phyloP scores from a whole-genome alignment of 1,140 invertebrate species.

The Drosophila ohnishii region DNA sequence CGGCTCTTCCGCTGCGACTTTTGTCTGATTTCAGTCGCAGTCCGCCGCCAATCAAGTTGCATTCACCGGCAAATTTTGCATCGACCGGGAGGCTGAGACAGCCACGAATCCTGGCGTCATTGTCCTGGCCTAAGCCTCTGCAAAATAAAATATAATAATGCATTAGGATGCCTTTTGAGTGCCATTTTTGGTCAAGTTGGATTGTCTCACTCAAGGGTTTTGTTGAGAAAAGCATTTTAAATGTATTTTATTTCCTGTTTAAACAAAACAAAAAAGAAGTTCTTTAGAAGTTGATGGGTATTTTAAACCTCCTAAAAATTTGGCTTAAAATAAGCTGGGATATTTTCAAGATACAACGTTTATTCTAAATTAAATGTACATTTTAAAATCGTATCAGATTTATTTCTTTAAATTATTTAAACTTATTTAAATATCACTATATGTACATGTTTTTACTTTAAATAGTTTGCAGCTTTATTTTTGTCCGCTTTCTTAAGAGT shows the following conservation, averaged over 20 bases:
- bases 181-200: neutral
- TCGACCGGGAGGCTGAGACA: neutral
- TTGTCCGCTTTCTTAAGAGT: no score
- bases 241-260: neutral
- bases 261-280: no score
- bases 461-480: no score
- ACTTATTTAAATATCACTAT: no score
- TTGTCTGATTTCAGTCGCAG: constrained; percentile 21
- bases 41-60: constrained; percentile 33
- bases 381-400: no score
- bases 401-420: no score
- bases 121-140: constrained; percentile 9
- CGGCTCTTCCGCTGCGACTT: neutral
- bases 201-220: neutral
- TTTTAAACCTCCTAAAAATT: no score
- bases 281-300: no score
- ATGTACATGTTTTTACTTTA: no score
- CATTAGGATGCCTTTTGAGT: neutral
- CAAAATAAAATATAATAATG: neutral
- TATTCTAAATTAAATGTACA: no score
- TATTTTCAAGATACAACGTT: no score
- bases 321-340: no score
- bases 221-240: neutral
- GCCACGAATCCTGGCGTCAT: neutral
- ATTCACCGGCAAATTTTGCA: constrained; percentile 16